Conservation (phyloP, 1,140 invertebrate species). For the Drosophila parabipectinata region DNA sequence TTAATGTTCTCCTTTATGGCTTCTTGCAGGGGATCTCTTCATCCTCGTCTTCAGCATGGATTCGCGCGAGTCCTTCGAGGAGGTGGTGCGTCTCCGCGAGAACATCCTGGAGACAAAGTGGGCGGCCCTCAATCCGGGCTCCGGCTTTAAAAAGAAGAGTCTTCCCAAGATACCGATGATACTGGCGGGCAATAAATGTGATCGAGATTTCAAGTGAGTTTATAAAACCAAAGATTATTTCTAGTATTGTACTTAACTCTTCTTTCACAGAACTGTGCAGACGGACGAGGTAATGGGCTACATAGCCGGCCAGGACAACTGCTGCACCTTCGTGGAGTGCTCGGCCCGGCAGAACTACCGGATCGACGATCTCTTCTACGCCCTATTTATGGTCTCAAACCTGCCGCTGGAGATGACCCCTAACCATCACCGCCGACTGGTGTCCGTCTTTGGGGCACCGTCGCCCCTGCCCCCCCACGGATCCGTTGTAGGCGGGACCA, state of each 20-base stretch:
- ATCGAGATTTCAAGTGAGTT: constrained; percentile 88
- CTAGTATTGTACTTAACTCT: too few species aligned
- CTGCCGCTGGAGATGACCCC: constrained; percentile 95
- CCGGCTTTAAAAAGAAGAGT: constrained; percentile 87
- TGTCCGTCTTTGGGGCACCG: constrained; percentile 88
- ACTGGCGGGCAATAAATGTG: constrained; percentile 93
- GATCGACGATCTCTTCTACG: constrained; percentile 92
- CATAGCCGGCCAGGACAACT: constrained; percentile 88
- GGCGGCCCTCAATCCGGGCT: constrained; percentile 86
- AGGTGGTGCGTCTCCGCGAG: constrained; percentile 91
- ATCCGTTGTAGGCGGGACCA: constrained; percentile 87
- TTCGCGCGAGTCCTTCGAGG: constrained; percentile 93
- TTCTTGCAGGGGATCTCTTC: constrained; percentile 91
- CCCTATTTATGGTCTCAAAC: constrained; percentile 91
- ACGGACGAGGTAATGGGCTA: constrained; percentile 89
- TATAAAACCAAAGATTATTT: background rate
- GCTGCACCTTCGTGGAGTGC: constrained; percentile 91
- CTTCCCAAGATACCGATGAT: constrained; percentile 91
- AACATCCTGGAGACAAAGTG: constrained; percentile 93
- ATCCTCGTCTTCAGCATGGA: constrained; percentile 94
- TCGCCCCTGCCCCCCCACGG: constrained; percentile 89
- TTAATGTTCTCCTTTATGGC: constrained; percentile 54
- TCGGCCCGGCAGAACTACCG: constrained; percentile 92
- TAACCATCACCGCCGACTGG: constrained; percentile 91
- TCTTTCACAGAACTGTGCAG: constrained; percentile 87